Conservation (phyloP, 2,888 invertebrate genomes). For the Drosophila borborema region DNA sequence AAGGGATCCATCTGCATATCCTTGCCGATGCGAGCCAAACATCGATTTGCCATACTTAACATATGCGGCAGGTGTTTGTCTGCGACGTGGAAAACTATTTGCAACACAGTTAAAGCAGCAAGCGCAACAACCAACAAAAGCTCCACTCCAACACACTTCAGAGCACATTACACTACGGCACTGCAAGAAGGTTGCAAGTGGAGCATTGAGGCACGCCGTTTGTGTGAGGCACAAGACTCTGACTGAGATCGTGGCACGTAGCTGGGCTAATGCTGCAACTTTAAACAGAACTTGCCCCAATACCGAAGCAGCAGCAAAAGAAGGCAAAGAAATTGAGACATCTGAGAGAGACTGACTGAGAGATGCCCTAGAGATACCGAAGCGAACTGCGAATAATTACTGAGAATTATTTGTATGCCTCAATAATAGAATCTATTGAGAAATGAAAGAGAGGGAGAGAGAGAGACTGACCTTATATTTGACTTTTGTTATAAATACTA, state of each 20-base stretch:
- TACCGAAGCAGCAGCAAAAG: constrained; percentile 8
- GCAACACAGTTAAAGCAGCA: constrained; percentile 59
- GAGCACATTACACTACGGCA: constrained; percentile 67
- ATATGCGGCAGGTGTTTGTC: constrained; percentile 61
- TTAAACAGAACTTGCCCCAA: constrained; percentile 59
- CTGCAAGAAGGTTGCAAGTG: neutral
- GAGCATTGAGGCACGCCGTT: neutral
- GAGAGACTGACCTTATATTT: too few species aligned
- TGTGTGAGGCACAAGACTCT: constrained; percentile 9
- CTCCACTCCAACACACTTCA: constrained; percentile 59
- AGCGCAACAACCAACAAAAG: constrained; percentile 33
- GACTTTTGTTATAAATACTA: too few species aligned
- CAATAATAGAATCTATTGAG: too few species aligned
- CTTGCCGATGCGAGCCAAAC: constrained; percentile 19
- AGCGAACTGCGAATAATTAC: neutral
- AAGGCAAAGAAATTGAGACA: neutral
- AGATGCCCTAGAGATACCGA: neutral
- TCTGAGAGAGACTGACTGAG: neutral
- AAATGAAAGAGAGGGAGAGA: too few species aligned
- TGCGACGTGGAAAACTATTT: constrained; percentile 38
- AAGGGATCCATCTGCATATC: constrained; percentile 18
- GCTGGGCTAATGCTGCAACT: constrained; percentile 73
- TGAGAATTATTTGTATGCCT: neutral
- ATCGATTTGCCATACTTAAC: constrained; percentile 67
- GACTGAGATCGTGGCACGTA: constrained; percentile 64